A percentile compares a stretch with the other conserved stretches of the same genome.
phyloP scores from a whole-genome alignment of 1,140 invertebrate species.

The Popillia japonica region DNA sequence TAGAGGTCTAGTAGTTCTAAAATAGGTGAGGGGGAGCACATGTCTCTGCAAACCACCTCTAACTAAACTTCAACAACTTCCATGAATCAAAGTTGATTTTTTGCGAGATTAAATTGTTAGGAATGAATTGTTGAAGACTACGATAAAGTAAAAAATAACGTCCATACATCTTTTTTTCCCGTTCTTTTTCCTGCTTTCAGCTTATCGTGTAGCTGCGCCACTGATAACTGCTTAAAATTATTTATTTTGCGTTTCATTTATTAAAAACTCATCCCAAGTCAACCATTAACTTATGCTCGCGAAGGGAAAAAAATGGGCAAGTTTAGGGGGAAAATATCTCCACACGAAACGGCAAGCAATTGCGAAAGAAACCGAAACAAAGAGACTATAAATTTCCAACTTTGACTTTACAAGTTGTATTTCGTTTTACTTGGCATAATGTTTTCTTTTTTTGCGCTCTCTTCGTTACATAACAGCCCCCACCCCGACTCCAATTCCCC shows the following conservation, averaged over 20 bases:
- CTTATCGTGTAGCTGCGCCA: no score
- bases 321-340: background rate
- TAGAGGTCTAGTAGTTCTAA: no score
- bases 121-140: no score
- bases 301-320: background rate
- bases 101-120: no score
- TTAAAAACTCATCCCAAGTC: slow-evolving; percentile 10
- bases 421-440: slow-evolving; percentile 6
- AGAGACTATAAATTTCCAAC: background rate
- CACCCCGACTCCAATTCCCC: background rate
- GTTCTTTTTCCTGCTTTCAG: no score
- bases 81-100: no score
- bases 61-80: no score
- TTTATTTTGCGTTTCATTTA: slow-evolving; percentile 6
- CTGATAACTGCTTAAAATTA: background rate
- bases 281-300: background rate
- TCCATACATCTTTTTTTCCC: no score
- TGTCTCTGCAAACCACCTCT: no score
- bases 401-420: slow-evolving; percentile 6
- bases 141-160: no score
- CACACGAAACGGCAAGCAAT: background rate
- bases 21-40: no score
- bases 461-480: no score
- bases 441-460: background rate
- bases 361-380: background rate